Base-by-base conservation (phyloP, 2,113 vertebrate species). In the Passer montanus region DNA sequence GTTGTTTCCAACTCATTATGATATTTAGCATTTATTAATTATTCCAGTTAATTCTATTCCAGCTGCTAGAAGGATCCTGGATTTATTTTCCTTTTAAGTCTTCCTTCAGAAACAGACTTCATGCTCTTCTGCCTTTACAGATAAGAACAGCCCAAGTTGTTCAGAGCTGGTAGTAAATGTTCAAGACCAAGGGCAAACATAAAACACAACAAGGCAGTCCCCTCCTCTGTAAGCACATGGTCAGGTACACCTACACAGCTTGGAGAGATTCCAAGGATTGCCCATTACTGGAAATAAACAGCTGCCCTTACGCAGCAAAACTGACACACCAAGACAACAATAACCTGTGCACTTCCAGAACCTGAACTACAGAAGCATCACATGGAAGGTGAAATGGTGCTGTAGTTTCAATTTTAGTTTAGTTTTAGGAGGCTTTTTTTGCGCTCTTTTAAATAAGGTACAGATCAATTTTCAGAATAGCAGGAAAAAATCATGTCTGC, bases 21-120 rank as follows among this genome's bases (percentile, higher is more conserved):
- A 63, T 68, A 81, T 64, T 87, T 81, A 89, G 31, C 53, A 84
- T 28, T 89, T 72, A 64, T 62, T 87, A 84, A 90, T 52, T 67
- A 91, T 94, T 80, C 89, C 44, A 87, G 19, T 87, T 95, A 82
- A 87, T 89, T 84, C 44, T n/a, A 22, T 49, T 33, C 33, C n/a
- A 49, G 30, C 70, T 94, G 39, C 70, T 58, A 55, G 66, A 89
- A 87, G 18, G 16, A 53, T 73, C 39, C 30, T 74, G 41, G 37
- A 55, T 93, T 90, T 94, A 77, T 81, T 92, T 91, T 66, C 35
- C 37, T 84, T 78, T 90, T 56, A 92, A 87, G 15, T 68, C 56
- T 76, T 68, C 28, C 47, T 72, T 87, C 72, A 87, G 78, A 88
- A 87, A 59, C 15, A 47, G 59, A 26, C 35, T 85, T 58, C 9